These are phyloP conservation scores for Drosophila melanogaster DNA, from an alignment of 1,140 invertebrate genomes.

Conservation along the genomic window DNA sequence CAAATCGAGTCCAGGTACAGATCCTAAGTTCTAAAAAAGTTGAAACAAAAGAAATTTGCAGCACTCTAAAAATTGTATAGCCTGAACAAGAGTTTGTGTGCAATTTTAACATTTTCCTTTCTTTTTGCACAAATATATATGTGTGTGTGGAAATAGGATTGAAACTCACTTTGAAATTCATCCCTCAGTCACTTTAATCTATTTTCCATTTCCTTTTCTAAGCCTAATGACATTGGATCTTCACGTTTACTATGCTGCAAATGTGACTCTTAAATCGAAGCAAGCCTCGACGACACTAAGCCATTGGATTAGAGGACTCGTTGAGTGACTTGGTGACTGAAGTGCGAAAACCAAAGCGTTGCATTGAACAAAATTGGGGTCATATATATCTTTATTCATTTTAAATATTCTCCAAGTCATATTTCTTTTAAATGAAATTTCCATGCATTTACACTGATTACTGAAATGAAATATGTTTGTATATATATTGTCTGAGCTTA, in stretches of 20 bases:
- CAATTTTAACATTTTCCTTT: background rate
- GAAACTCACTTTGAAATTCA: slow-evolving; percentile 12
- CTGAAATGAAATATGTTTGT: too few species aligned
- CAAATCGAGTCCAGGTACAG: slow-evolving; percentile 27
- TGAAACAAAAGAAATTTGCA: slow-evolving; percentile 39
- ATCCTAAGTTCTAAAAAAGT: slow-evolving; percentile 16
- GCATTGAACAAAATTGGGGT: slow-evolving; percentile 1
- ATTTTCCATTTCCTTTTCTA: slow-evolving; percentile 36
- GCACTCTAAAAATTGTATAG: slow-evolving; percentile 12
- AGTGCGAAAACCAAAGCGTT: slow-evolving; percentile 17
- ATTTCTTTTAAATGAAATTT: too few species aligned
- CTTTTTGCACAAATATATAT: background rate
- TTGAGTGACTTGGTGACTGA: slow-evolving; percentile 33
- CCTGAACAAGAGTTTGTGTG: background rate
- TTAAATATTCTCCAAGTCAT: too few species aligned
- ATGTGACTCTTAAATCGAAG: slow-evolving; percentile 67
- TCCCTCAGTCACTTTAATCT: slow-evolving; percentile 1
- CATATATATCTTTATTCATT: too few species aligned
- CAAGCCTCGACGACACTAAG: slow-evolving; percentile 67
- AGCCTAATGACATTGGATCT: slow-evolving; percentile 54
- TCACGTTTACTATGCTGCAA: slow-evolving; percentile 44
- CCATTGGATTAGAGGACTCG: slow-evolving; percentile 53
- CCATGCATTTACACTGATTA: too few species aligned
- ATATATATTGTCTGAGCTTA: too few species aligned
- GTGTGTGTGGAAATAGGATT: background rate